phyloP scores from a whole-genome alignment of 2,888 invertebrate species.

The Drosophila nigricruria region DNA sequence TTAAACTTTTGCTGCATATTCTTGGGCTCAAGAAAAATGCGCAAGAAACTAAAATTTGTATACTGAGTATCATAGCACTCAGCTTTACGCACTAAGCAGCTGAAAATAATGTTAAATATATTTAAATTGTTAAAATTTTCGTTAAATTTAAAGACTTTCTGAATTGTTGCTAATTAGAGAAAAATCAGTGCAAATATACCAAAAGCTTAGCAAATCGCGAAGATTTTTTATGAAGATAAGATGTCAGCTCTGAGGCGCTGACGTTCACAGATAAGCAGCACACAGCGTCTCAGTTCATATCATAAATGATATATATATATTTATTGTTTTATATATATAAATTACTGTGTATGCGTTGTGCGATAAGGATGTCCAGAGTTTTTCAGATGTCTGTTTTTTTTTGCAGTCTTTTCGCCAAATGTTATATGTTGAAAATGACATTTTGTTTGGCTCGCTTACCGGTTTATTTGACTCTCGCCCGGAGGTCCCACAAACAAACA shows the following conservation, averaged over 20 bases:
- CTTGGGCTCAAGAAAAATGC: conserved; percentile 6
- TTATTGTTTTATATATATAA: not conserved
- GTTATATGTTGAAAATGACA: conserved; percentile 14
- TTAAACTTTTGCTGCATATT: conserved; percentile 9
- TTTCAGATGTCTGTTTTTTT: conserved; percentile 21
- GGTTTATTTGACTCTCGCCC: conserved; percentile 37
- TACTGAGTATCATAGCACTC: not conserved
- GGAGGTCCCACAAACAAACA: conserved; percentile 8
- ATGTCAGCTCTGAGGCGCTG: conserved; percentile 12
- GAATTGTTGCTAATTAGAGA: conserved; percentile 23
- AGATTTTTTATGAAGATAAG: conserved; percentile 36
- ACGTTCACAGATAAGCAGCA: conserved; percentile 27
- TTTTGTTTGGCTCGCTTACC: conserved; percentile 24
- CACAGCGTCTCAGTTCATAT: not conserved
- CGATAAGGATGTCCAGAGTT: conserved; percentile 33
- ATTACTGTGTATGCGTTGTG: conserved; percentile 20
- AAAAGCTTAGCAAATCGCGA: conserved; percentile 4
- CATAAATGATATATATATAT: conserved; percentile 13
- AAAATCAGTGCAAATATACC: not conserved
- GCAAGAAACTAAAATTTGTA: not conserved
- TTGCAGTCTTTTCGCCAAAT: conserved; percentile 16
- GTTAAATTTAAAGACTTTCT: conserved; percentile 3
- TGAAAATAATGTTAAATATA: not conserved
- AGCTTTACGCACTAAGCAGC: not conserved
- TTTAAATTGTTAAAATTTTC: not conserved